Base-by-base conservation (phyloP, 2,113 vertebrate genomes). In the Campylomormyrus tamandua region DNA sequence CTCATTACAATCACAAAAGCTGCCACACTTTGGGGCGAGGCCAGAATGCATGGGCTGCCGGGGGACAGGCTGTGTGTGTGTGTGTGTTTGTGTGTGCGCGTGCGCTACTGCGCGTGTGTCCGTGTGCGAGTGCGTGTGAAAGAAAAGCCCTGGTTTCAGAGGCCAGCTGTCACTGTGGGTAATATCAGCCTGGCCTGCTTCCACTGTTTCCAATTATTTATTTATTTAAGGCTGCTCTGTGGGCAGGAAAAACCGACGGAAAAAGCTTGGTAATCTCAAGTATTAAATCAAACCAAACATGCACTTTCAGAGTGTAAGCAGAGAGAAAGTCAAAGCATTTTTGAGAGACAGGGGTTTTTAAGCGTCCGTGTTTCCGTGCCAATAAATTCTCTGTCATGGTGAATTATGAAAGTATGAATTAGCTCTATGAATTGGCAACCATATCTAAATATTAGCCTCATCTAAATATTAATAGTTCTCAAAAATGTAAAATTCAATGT, bases 11-110 rank as follows among this genome's bases (percentile, higher is more conserved):
- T 96, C 93, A 97, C 96, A 96, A 97, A 95, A 92, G 93, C 92
- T 91, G 94, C 94, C 96, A 96, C 96, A 96, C 96, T 96, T 96
- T 91, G 92, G 95, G 96, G 96, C 93, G 95, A 95, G 95, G 96
- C 95, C 93, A 94, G 92, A 86, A 85, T 92, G 9, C 92, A 92
- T 90, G 93, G 94, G 93, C 95, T 95, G 95, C 95, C 94, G 94
- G 90, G 91, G 94, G 94, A 96, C 95, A 94, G 94, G 95, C 95
- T 95, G 92, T 95, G 93, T 85, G 89, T 80, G 66, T 88, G 89
- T 90, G 85, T 91, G 90, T 90, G 89, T 53, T 85, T 90, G 87
- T 89, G 90, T 90, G 89, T 85, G 89, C 56, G 87, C 56, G 58
- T 87, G 87, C 74, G 77, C 24, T 27, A 8, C 58, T 89, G 58